Evolutionary conservation across 2,797 vertebrate species (phyloP).

Genomic region (Iguana delicatissima): DNA sequence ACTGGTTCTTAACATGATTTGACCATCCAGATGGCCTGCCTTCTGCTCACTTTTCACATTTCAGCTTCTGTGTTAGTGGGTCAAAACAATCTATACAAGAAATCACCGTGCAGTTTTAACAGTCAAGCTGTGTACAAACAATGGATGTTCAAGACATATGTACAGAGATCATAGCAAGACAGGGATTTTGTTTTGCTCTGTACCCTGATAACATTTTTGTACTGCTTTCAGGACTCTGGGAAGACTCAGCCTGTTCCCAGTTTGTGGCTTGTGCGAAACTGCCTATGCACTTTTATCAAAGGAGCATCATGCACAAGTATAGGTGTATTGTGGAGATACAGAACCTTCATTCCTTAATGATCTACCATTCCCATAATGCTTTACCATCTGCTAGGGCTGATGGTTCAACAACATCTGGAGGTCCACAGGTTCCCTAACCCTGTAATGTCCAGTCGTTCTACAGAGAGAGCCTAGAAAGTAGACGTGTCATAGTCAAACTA

Average conservation of each 20-base stretch:
- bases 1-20: background rate
- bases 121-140: background rate
- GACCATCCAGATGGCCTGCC: background rate
- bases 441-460: background rate
- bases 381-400: too few relatives aligned
- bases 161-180: background rate
- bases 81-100: background rate
- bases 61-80: background rate
- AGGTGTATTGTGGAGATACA: too few relatives aligned
- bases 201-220: background rate
- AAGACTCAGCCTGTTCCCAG: background rate
- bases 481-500: too few relatives aligned
- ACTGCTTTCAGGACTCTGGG: background rate
- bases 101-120: background rate
- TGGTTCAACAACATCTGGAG: too few relatives aligned
- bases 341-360: too few relatives aligned
- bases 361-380: too few relatives aligned
- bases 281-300: background rate
- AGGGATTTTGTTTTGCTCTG: too few relatives aligned
- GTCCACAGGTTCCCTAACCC: too few relatives aligned
- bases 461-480: background rate
- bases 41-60: background rate
- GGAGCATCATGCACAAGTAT: background rate
- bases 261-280: background rate
- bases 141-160: background rate